phyloP scores from a whole-genome alignment of 2,113 vertebrate species.

The Picathartes gymnocephalus region DNA sequence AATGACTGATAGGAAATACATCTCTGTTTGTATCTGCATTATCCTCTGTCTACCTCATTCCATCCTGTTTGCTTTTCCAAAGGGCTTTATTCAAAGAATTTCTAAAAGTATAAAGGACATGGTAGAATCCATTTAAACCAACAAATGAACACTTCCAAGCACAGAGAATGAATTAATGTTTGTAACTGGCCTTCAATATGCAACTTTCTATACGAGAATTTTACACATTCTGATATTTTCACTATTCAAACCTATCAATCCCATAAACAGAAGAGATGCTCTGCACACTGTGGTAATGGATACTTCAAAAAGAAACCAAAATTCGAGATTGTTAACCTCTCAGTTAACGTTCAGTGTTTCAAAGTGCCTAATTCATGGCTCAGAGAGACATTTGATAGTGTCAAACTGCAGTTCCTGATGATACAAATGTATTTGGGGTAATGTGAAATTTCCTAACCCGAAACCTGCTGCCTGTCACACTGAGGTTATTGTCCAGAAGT shows the following conservation, averaged over 20 bases:
- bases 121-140: not conserved
- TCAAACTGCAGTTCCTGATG: not conserved
- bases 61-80: not conserved
- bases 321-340: not conserved
- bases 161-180: not conserved
- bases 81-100: not conserved
- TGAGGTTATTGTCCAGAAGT: not conserved
- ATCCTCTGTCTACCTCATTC: not conserved
- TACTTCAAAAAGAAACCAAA: not conserved
- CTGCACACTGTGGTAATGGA: not conserved
- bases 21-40: not conserved
- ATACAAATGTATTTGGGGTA: not conserved
- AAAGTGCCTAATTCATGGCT: not conserved
- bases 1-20: not conserved
- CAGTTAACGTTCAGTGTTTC: not conserved
- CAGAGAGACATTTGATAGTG: not conserved
- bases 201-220: not conserved
- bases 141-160: not conserved
- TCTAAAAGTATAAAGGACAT: not conserved
- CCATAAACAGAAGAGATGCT: not conserved
- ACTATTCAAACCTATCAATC: not conserved
- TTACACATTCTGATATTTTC: not conserved
- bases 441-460: not conserved
- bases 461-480: not conserved
- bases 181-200: not conserved